Base-by-base conservation (phyloP, 2,113 vertebrate species). In the Glareola pratincola region DNA sequence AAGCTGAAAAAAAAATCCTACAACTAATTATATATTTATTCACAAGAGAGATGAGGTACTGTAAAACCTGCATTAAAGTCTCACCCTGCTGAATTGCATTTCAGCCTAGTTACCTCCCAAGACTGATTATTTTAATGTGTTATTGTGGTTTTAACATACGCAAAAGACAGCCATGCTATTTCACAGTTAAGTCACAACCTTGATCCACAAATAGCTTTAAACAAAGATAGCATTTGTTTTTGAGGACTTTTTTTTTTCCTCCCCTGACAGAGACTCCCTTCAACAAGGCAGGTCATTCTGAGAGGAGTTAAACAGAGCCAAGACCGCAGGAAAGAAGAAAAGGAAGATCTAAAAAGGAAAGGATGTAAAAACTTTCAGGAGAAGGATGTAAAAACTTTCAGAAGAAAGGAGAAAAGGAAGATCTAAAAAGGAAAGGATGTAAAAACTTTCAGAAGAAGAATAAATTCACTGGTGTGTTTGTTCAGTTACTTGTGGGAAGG, bases 171-270 rank as follows among this genome's bases (percentile, higher is more conserved):
- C 39, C 39, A 36, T 4, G 27, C 74, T 64, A 34, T 48, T 94
- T 63, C 88, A 89, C 43, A 64, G 71, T 45, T 51, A 89, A 96
- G 48, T 62, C 94, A 87, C 92, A 95, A 94, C 86, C 88, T 85
- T 76, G 91, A 89, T 47, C 47, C 77, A 50, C 92, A 94, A 94
- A 93, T 19, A 94, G 47, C 36, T 92, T 85, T 57, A 92, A 94
- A 96, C 91, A 96, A 96, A 81, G 93, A 47, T 5, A 80, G 50
- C 4, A 0, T 73, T 97, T 96, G 92, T 83, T 92, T 95, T 15
- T 19, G 68, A 83, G 74, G 12, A 73, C 51, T 27, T 39, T 48
- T 57, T 69, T 50, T 47, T 37, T 51, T 43, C 9, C 3, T 19
- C 2, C 21, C 47, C 53, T 13, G 41, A 68, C 47, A 92, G 68